Base-by-base conservation (phyloP, 1,140 invertebrate genomes). In the Atopsyche davidsoni region DNA sequence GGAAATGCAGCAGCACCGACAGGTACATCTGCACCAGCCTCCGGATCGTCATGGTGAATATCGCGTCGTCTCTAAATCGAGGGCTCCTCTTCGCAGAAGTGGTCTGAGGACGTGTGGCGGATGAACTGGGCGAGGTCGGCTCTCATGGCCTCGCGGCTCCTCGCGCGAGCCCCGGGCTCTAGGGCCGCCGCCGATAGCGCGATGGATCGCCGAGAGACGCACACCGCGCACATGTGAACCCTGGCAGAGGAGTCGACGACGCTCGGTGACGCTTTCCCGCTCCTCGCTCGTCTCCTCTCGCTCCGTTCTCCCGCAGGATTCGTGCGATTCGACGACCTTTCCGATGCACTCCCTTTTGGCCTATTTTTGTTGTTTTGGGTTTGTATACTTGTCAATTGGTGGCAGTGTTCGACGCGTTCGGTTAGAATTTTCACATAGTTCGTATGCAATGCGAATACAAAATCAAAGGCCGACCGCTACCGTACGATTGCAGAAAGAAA, bases 51-150 rank as follows among this genome's bases (percentile, higher is more conserved):
- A 58, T 58, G 23, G 23, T 40, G 11, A 13, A 17, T 14, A 13
- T 38, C 35, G 6, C 35, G 6, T 67, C 59, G 69, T 66, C 67
- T 62, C 39, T 51, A 51, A 51, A 62, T 66, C 68, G 69, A 70
- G 69, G 69, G 61, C 60, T 49, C 65, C 65, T 67, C 66, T 73
- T 75, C 72, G 70, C 71, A 72, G 55, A 69, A 75, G 59, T 75
- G 72, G 40, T 75, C 72, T 55, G 72, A 75, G 36, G 72, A 75
- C 40, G 72, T 75, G 62, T 75, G 70, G 58, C 71, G 62, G 66
- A 75, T 75, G 61, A 75, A 73, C 59, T 73, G 70, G 50, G 68
- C 65, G 61, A 74, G 67, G 57, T 73, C 69, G 66, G 71, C 68
- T 64, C 69, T 68, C 69, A 73, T 72, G 70, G 69, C 69, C 68